phyloP scores from a whole-genome alignment of 2,888 invertebrate genomes.

The Orthosia incerta region DNA sequence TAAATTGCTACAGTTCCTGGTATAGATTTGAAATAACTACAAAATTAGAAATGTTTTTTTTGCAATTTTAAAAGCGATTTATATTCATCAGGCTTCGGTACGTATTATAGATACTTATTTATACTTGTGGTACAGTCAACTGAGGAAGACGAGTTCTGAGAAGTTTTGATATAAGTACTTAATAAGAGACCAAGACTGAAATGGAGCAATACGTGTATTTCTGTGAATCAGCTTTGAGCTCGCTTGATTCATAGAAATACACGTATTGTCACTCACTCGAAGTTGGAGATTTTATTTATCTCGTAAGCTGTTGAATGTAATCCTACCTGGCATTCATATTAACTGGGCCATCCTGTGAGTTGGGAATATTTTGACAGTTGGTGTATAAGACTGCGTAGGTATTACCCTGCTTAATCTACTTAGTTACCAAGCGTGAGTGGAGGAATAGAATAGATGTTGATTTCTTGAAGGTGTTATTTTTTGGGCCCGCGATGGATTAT shows the following conservation, averaged over 20 bases:
- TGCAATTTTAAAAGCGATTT: slow-evolving; percentile 27
- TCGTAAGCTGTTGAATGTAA: slow-evolving; percentile 22
- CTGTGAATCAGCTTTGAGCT: too few relatives aligned
- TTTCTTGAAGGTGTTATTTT: slow-evolving; percentile 49
- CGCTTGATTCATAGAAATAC: slow-evolving; percentile 63
- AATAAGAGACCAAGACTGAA: too few relatives aligned
- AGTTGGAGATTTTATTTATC: slow-evolving; percentile 29
- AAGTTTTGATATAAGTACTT: slow-evolving; percentile 21
- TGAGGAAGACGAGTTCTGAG: slow-evolving; percentile 24
- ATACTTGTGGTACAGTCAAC: neutral
- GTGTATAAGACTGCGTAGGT: slow-evolving; percentile 18
- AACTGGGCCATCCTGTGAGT: slow-evolving; percentile 9
- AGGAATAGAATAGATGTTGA: slow-evolving; percentile 40
- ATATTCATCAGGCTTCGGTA: slow-evolving; percentile 6
- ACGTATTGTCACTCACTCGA: slow-evolving; percentile 26
- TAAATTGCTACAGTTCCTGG: slow-evolving; percentile 35
- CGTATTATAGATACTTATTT: neutral
- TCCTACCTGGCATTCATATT: slow-evolving; percentile 13
- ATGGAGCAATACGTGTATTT: too few relatives aligned
- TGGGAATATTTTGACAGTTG: slow-evolving; percentile 13
- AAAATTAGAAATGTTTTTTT: slow-evolving; percentile 28
- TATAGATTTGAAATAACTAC: slow-evolving; percentile 14
- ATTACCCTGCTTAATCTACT: slow-evolving; percentile 32
- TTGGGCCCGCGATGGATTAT: slow-evolving; percentile 47
- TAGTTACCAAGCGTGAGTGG: slow-evolving; percentile 45